Percentiles rank a stretch among this genome's conserved stretches.
Evolutionary conservation across 1,140 invertebrate genomes (phyloP).

Genomic region (Fopius arisanus): DNA sequence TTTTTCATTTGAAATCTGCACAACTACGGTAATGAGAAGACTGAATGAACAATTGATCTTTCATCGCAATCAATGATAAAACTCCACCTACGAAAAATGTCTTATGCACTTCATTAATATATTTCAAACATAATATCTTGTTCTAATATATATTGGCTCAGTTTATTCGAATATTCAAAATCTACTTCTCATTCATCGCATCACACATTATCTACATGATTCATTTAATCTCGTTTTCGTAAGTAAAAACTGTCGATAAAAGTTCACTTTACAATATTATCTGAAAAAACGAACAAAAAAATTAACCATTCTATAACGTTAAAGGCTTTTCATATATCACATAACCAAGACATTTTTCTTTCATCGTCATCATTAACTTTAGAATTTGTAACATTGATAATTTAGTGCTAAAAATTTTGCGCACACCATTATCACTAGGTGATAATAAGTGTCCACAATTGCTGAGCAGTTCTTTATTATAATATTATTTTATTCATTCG

Average conservation of each 20-base stretch:
- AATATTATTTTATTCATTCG: slow-evolving; percentile 9
- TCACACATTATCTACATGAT: slow-evolving; percentile 58
- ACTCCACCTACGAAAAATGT: slow-evolving; percentile 16
- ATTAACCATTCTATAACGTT: slow-evolving; percentile 48
- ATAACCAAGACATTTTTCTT: slow-evolving; percentile 54
- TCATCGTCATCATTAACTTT: slow-evolving; percentile 35
- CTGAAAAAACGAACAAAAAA: slow-evolving; percentile 37
- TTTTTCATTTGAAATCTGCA: slow-evolving; percentile 35
- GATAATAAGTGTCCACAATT: slow-evolving; percentile 43
- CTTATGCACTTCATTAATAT: slow-evolving; percentile 37
- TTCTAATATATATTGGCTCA: slow-evolving; percentile 44
- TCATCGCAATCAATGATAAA: neutral
- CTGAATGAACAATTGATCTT: neutral
- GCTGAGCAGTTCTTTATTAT: slow-evolving; percentile 43
- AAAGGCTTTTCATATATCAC: slow-evolving; percentile 57
- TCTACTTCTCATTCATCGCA: slow-evolving; percentile 41
- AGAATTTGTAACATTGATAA: slow-evolving; percentile 44
- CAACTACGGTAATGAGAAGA: slow-evolving; percentile 37
- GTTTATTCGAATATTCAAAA: slow-evolving; percentile 40
- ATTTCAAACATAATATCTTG: slow-evolving; percentile 43
- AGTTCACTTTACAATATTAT: slow-evolving; percentile 49
- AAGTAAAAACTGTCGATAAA: slow-evolving; percentile 46
- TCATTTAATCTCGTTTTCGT: slow-evolving; percentile 36
- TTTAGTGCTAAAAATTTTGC: slow-evolving; percentile 46
- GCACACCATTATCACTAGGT: slow-evolving; percentile 40